Percentiles rank a stretch among this genome's conserved stretches.
Conservation (phyloP, 2,797 vertebrate species). For the Numenius phaeopus region DNA sequence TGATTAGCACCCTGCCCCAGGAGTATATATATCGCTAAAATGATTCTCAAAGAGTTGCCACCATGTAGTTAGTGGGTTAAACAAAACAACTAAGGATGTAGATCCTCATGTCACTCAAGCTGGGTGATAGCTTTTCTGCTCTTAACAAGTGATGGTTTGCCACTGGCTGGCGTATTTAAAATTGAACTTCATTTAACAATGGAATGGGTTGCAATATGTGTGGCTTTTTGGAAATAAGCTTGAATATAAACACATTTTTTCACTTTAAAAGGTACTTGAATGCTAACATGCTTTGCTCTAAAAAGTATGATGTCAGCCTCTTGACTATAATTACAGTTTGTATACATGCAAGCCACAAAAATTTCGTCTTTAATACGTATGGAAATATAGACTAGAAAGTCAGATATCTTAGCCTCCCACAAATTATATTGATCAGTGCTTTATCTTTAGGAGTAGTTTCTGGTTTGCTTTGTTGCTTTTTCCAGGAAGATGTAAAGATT, state of each 20-base stretch:
- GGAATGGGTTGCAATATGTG: not conserved
- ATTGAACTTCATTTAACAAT: not conserved
- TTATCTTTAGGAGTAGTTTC: conserved; percentile 15
- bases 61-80: not conserved
- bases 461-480: conserved; percentile 63
- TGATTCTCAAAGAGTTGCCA: not conserved
- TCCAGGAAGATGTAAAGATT: conserved; percentile 73
- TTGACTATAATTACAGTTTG: not conserved
- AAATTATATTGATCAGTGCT: not conserved
- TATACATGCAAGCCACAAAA: not conserved
- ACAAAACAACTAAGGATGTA: not conserved
- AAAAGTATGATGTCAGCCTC: not conserved
- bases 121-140: not conserved
- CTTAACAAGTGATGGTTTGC: not conserved
- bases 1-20: not conserved
- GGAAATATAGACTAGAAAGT: not conserved
- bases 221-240: not conserved
- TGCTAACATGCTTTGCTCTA: not conserved
- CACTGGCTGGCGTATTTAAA: not conserved
- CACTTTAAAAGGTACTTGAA: not conserved
- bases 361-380: not conserved
- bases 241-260: not conserved
- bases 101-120: not conserved
- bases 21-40: not conserved
- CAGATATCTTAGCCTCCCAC: not conserved